These are phyloP conservation scores for Typhlomys cinereus DNA, from an alignment of 2,113 vertebrate species.

Conservation along the genomic window DNA sequence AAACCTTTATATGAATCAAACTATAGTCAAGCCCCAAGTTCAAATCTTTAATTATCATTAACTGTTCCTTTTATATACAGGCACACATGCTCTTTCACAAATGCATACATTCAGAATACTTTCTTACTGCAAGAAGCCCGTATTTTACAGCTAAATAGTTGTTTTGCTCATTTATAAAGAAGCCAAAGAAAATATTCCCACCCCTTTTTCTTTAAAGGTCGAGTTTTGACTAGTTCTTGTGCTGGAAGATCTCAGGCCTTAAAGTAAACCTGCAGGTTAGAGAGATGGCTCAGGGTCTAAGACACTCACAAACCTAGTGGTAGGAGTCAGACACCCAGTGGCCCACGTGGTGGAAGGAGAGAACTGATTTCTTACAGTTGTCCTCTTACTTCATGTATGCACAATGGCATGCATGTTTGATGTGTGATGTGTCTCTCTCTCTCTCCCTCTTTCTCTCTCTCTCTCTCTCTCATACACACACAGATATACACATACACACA, in stretches of 20 bases:
- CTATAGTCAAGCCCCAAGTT: neutral
- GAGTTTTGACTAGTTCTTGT: neutral
- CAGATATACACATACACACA: no score
- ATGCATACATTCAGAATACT: neutral
- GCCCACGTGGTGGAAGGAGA: no score
- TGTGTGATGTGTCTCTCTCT: no score
- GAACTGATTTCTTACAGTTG: no score
- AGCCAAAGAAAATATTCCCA: neutral
- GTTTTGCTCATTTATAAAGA: neutral
- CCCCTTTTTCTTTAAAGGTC: neutral
- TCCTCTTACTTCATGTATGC: no score
- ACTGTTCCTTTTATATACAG: neutral
- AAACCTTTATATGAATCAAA: slow-evolving; percentile 9
- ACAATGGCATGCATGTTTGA: no score
- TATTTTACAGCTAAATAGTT: neutral
- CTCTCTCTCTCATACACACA: no score
- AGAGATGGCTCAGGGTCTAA: no score
- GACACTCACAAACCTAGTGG: no score
- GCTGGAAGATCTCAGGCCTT: neutral
- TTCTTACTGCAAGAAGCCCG: neutral
- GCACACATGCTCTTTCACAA: neutral
- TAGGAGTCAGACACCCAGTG: no score
- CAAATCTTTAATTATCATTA: neutral
- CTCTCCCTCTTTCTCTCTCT: no score
- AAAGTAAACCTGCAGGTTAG: neutral